These are phyloP conservation scores for Thymelicus sylvestris DNA, from an alignment of 2,888 invertebrate species.

Conservation along the genomic window DNA sequence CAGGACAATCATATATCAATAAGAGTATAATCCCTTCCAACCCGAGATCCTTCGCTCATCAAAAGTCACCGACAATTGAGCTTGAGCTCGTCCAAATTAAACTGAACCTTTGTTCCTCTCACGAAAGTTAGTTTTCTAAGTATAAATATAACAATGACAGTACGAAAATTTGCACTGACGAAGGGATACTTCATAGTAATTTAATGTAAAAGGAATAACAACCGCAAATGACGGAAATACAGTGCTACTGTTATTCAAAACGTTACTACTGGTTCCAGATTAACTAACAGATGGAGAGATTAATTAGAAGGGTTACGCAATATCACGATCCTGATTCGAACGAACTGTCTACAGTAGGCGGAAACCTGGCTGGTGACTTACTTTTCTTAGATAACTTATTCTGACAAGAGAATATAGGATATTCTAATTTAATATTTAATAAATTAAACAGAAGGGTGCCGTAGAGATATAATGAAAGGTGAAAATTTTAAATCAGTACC, in stretches of 20 bases:
- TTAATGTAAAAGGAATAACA: background rate
- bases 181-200: too few relatives aligned
- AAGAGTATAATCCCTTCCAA: background rate
- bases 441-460: background rate
- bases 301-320: constrained; percentile 30
- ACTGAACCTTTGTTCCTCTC: too few relatives aligned
- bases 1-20: too few relatives aligned
- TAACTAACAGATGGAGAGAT: constrained; percentile 27
- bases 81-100: too few relatives aligned
- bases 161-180: too few relatives aligned
- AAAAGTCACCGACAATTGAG: too few relatives aligned
- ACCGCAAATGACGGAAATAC: constrained; percentile 1
- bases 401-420: background rate
- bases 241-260: constrained; percentile 3
- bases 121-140: too few relatives aligned
- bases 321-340: constrained; percentile 6
- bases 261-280: constrained; percentile 14
- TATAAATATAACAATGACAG: too few relatives aligned
- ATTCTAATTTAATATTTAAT: background rate
- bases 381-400: background rate
- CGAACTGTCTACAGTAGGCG: constrained; percentile 29
- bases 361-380: constrained; percentile 10
- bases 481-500: too few relatives aligned
- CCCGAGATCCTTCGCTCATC: too few relatives aligned
- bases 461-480: too few relatives aligned